A percentile compares a stretch with the other conserved stretches of the same genome.
These are phyloP conservation scores for Artibeus jamaicensis DNA, from an alignment of 2,797 vertebrate genomes.

Conservation along the genomic window DNA sequence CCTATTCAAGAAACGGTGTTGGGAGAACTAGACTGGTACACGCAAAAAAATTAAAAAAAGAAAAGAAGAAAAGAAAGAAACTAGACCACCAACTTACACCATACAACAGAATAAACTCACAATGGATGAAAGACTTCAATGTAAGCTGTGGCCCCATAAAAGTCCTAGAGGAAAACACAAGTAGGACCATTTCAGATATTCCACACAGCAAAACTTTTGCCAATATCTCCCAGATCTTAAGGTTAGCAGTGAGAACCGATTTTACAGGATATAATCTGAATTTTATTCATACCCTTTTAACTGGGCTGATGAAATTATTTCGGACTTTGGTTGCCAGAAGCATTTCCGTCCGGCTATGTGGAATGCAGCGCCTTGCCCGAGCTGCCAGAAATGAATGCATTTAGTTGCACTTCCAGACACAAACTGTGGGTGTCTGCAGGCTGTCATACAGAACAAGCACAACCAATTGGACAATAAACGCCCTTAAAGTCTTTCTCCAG, in stretches of 20 bases:
- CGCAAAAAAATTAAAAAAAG: too few species aligned
- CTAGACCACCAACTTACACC: too few species aligned
- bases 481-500: conserved; percentile 63
- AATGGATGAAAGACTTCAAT: too few species aligned
- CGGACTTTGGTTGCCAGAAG: conserved; percentile 52
- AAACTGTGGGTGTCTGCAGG: conserved; percentile 61
- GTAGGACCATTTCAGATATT: too few species aligned
- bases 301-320: conserved; percentile 56
- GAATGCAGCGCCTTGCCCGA: conserved; percentile 58
- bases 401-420: conserved; percentile 65
- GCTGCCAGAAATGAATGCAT: conserved; percentile 70
- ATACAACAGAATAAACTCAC: too few species aligned
- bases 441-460: conserved; percentile 56
- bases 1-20: too few species aligned
- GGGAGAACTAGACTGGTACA: too few species aligned
- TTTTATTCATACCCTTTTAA: conserved; percentile 46
- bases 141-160: too few species aligned
- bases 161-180: too few species aligned
- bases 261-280: conserved; percentile 47
- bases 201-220: too few species aligned
- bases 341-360: conserved; percentile 54
- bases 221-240: background rate
- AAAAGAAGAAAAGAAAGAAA: too few species aligned
- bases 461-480: conserved; percentile 63
- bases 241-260: conserved; percentile 56